Evolutionary conservation across 2,113 vertebrate genomes (phyloP).

Genomic region (Alaudala cheleensis): DNA sequence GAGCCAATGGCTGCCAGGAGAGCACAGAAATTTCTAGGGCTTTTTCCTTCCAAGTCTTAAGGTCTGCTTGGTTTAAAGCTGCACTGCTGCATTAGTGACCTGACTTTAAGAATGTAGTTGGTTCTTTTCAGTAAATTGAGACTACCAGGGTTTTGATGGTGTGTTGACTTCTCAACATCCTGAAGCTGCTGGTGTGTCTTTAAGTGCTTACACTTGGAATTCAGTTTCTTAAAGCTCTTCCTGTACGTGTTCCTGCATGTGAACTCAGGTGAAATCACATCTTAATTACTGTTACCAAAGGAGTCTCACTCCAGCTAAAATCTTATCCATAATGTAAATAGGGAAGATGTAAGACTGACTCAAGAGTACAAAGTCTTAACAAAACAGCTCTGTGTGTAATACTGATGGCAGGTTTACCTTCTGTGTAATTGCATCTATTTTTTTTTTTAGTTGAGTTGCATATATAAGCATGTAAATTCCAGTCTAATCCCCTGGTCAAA

Average conservation of each 20-base stretch:
- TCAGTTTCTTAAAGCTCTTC: not conserved
- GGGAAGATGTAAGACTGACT: not conserved
- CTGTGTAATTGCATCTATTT: not conserved
- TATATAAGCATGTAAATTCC: not conserved
- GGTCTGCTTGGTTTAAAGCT: too few relatives aligned
- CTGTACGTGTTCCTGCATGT: not conserved
- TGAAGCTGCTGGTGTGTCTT: not conserved
- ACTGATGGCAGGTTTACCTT: not conserved
- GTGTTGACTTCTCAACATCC: not conserved
- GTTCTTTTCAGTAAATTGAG: not conserved
- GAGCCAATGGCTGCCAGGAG: too few relatives aligned
- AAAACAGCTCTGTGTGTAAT: not conserved
- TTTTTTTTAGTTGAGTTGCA: not conserved
- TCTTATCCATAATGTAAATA: not conserved
- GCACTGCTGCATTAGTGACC: not conserved
- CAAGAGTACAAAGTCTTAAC: not conserved
- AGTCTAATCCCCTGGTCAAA: not conserved
- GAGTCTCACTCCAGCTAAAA: not conserved
- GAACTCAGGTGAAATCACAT: not conserved
- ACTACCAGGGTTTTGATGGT: not conserved
- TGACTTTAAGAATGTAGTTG: not conserved
- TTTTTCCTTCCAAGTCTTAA: too few relatives aligned
- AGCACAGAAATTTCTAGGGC: too few relatives aligned
- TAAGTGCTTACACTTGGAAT: not conserved
- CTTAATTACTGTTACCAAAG: not conserved